Evolutionary conservation across 2,888 invertebrate species (phyloP), one percentile per base, ranked within the genome.

Genomic region (Hypomecis punctinalis): DNA sequence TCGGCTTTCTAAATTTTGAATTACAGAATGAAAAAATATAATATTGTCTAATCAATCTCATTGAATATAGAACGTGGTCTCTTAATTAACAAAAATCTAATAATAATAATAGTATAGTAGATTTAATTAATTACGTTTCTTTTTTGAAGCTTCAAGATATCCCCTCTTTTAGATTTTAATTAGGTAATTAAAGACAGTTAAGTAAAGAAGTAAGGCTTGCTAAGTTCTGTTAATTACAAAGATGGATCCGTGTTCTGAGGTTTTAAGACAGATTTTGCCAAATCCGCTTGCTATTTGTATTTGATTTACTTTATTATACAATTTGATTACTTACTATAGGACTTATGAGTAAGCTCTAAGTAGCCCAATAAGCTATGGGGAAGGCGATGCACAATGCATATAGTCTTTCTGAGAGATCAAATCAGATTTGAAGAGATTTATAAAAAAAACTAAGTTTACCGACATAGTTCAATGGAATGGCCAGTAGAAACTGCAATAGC

Each of bases 91-190:
- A 23, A 23, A 23, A 23, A 23, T 40, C 10, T 9, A 40, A 40
- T 7, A 7, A 40, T 3, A 40, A 10, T 7, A 6, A 40, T 7
- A 4, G 8, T 7, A 3, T 6, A 40, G 0, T 3, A 7, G 76
- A 23, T 23, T 77, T 76, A 82, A 81, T 84, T 80, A 77, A 71
- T 81, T 78, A 78, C 67, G 58, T 35, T 54, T 6, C 39, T 47
- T 43, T 64, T 39, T 10, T 48, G 66, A 68, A 66, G 69, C 53
- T 69, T 37, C 47, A 6, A 8, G 49, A 45, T 58, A 37, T 35
- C 62, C 61, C 42, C 54, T 36, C 51, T 51, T 51, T 51, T 51
- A 57, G 52, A 11, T 46, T 61, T 45, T 49, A 61, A 63, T 43
- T 48, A 43, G 43, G 48, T 39, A 59, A 54, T 59, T 45, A 54